Evolutionary conservation across 92 coral and sea anemone genomes (phyloP), one percentile per base, ranked within the genome.

Genomic region (Nematostella vectensis): DNA sequence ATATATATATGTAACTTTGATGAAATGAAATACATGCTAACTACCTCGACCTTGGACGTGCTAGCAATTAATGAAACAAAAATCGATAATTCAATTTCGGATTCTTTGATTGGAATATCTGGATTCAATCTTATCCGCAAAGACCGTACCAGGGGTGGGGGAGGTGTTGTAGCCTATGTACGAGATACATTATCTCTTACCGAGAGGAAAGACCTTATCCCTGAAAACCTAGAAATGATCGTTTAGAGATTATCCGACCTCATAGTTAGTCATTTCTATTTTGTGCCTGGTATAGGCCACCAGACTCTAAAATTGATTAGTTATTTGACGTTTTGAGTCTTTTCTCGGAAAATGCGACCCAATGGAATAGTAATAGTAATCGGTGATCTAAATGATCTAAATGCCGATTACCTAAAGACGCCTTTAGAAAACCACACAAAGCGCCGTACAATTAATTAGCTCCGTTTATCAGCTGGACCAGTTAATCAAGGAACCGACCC

Each of bases 371-470:
- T 62, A 24, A 13, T 71, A 16, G 23, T 71, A 3, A 25, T 54
- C 6, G 79, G 79, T 16, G 79, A 72, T 55, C 27, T 54, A 9
- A 72, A 63, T 29, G 79, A 72, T 55, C 27, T 54, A 9, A 72
- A 63, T 29, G 62, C 70, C 31, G 66, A 63, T 55, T 16, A 17
- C 23, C 3, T 2, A 3, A 72, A 72, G 38, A 2, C 18, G 21
- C 31, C 65, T 4, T 62, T 65, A 8, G 71, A 72, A 12, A 11
- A 12, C 11, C 63, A 63, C 29, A 63, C 71, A 31, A 60, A 59
- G 11, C 44, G 33, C 25, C 25, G n/a, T 72, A 18, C 29, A 62
- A 25, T 72, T 63, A 29, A 19, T 63, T 4, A 54, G 58, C 26
- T 72, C 59, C 1, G 23, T 72, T 29, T 72, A 55, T 25, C 71